A percentile compares a stretch with the other conserved stretches of the same genome.
Evolutionary conservation across 92 coral and sea anemone species (phyloP).

Genomic region (Epizoanthus fatuus): DNA sequence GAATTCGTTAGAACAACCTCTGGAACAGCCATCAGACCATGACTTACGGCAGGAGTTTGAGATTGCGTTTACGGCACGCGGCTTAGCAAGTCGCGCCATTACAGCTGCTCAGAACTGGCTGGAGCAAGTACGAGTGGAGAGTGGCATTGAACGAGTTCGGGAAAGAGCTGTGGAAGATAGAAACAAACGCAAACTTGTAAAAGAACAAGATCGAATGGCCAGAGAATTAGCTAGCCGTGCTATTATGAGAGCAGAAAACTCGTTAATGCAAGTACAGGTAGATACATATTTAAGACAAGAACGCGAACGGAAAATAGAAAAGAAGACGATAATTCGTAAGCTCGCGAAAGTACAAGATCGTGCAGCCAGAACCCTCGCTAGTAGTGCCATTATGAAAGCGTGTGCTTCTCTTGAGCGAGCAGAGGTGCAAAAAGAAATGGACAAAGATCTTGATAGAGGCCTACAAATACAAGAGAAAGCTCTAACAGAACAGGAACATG

Average conservation of each 20-base stretch:
- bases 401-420: conserved; percentile 56
- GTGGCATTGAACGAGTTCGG: conserved; percentile 12
- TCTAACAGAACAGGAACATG: neutral
- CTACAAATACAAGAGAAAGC: neutral
- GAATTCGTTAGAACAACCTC: conserved; percentile 53
- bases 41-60: conserved; percentile 19
- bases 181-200: conserved; percentile 17
- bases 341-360: conserved; percentile 26
- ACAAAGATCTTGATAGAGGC: neutral
- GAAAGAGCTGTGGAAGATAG: conserved; percentile 38
- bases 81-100: conserved; percentile 80
- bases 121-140: conserved; percentile 53
- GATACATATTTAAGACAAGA: conserved; percentile 22
- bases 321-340: neutral
- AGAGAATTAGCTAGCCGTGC: conserved; percentile 57
- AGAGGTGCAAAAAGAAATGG: conserved; percentile 3
- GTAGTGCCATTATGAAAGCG: conserved; percentile 58
- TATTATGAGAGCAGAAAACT: conserved; percentile 45
- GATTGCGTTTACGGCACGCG: conserved; percentile 45
- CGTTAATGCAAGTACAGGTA: conserved; percentile 46
- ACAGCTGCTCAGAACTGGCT: conserved; percentile 75
- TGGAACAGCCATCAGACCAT: conserved; percentile 34
- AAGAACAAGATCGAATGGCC: conserved; percentile 32
- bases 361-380: conserved; percentile 49
- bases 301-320: conserved; percentile 7